These are phyloP conservation scores for Sclerodermus sp. DNA, from an alignment of 2,888 invertebrate species.

Conservation along the genomic window DNA sequence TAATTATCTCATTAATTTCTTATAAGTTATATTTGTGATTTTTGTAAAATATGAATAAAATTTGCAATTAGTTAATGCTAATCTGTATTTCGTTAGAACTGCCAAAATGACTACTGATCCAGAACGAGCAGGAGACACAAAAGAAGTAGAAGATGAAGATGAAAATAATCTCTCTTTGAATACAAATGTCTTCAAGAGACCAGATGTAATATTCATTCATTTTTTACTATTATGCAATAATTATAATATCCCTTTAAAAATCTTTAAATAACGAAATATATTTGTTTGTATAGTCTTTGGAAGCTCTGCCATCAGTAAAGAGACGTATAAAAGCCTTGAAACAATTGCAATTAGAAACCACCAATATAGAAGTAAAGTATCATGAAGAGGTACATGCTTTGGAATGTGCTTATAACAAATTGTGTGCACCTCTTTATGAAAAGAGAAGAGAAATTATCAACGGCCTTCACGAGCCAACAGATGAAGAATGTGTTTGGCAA, in stretches of 20 bases:
- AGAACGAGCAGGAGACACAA: conserved; percentile 68
- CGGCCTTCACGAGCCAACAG: conserved; percentile 84
- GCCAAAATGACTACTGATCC: conserved; percentile 65
- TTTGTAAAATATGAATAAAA: too few relatives aligned
- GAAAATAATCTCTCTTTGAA: conserved; percentile 60
- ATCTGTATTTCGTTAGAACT: not conserved
- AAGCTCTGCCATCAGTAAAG: conserved; percentile 71
- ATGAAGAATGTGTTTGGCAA: conserved; percentile 87
- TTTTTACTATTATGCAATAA: not conserved
- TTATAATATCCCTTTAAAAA: not conserved
- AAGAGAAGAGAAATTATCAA: conserved; percentile 69
- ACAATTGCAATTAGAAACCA: conserved; percentile 80
- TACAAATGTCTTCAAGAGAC: conserved; percentile 57
- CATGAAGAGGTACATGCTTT: conserved; percentile 91
- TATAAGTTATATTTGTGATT: too few relatives aligned
- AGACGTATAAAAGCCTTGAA: conserved; percentile 82
- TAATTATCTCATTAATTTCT: not conserved
- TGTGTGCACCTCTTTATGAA: conserved; percentile 77
- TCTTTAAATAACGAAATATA: conserved; percentile 4
- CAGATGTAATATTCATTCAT: conserved; percentile 64
- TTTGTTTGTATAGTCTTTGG: conserved; percentile 28
- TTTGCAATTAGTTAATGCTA: not conserved
- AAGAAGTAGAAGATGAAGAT: conserved; percentile 65
- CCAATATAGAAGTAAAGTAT: conserved; percentile 88
- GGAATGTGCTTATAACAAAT: conserved; percentile 85